Conservation (phyloP, 2,888 invertebrate genomes). For the Stratiomys singularior region DNA sequence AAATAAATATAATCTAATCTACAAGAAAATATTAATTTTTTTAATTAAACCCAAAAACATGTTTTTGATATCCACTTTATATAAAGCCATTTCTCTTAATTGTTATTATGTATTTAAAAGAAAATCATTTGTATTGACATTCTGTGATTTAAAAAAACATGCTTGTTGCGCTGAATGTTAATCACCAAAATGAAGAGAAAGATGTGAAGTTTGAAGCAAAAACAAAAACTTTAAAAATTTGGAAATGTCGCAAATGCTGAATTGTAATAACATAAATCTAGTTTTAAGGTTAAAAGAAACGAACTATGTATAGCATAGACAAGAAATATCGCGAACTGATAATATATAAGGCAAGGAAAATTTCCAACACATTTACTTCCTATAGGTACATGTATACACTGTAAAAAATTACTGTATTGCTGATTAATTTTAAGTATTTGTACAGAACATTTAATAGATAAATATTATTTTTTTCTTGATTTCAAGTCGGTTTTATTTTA, state of each 20-base stretch:
- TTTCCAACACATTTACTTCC: neutral
- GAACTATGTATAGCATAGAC: neutral
- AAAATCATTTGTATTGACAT: slow-evolving; percentile 42
- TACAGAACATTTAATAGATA: neutral
- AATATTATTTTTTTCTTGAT: neutral
- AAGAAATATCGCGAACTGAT: slow-evolving; percentile 25
- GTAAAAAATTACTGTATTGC: slow-evolving; percentile 1
- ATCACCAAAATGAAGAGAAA: neutral
- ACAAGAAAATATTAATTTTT: neutral
- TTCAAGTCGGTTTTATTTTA: neutral
- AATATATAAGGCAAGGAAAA: slow-evolving; percentile 36
- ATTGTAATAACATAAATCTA: neutral
- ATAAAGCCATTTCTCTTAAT: neutral
- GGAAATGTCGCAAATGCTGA: neutral
- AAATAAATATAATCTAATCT: too few relatives aligned
- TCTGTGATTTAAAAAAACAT: slow-evolving; percentile 41
- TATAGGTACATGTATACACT: neutral
- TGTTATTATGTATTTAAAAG: slow-evolving; percentile 1
- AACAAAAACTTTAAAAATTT: neutral
- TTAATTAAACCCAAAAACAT: too few relatives aligned
- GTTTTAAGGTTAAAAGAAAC: neutral
- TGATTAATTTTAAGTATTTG: neutral
- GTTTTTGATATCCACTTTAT: neutral
- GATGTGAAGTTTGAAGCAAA: neutral
- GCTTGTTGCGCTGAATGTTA: slow-evolving; percentile 18